A percentile compares a stretch with the other conserved stretches of the same genome.
Evolutionary conservation across 2,113 vertebrate genomes (phyloP).

Genomic region (Myanophis thanlyinensis): DNA sequence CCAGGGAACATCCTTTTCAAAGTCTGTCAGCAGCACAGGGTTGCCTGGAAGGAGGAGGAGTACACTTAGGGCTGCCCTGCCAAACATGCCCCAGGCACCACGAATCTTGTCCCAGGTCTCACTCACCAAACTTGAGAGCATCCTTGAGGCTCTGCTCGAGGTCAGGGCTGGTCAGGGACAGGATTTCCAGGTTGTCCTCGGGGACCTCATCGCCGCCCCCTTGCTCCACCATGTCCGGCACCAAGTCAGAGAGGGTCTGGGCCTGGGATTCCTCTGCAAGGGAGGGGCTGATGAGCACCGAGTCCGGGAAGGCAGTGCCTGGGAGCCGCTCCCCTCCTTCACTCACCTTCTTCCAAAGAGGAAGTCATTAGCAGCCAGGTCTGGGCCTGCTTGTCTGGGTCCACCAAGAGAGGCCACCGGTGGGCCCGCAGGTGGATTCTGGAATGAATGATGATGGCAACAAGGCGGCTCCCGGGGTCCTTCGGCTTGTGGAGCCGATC

Average conservation of each 20-base stretch:
- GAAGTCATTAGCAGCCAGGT: conserved; percentile 36
- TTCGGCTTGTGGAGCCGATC: conserved; percentile 46
- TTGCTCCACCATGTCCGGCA: background rate
- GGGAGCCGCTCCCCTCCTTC: background rate
- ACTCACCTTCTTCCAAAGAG: conserved; percentile 8
- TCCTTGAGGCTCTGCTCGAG: conserved; percentile 66
- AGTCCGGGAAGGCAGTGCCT: rapidly evolving
- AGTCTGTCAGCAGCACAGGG: background rate
- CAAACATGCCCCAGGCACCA: background rate
- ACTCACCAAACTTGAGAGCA: conserved; percentile 73
- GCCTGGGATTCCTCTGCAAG: background rate
- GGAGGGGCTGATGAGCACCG: background rate
- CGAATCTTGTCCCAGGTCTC: background rate
- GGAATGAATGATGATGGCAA: conserved; percentile 70
- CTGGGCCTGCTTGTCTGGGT: conserved; percentile 64
- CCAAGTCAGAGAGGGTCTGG: background rate
- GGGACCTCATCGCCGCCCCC: rapidly evolving
- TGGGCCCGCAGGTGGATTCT: conserved; percentile 32
- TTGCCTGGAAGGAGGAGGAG: background rate
- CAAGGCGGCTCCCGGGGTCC: conserved; percentile 51
- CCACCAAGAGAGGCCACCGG: conserved; percentile 75
- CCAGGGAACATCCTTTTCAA: conserved; percentile 13
- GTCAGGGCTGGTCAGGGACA: conserved; percentile 69
- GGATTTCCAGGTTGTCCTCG: conserved; percentile 12
- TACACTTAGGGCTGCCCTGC: no score